Percentiles rank a stretch among this genome's conserved stretches.
These are phyloP conservation scores for Lagorchestes hirsutus DNA, from an alignment of 2,797 vertebrate species.

Conservation along the genomic window DNA sequence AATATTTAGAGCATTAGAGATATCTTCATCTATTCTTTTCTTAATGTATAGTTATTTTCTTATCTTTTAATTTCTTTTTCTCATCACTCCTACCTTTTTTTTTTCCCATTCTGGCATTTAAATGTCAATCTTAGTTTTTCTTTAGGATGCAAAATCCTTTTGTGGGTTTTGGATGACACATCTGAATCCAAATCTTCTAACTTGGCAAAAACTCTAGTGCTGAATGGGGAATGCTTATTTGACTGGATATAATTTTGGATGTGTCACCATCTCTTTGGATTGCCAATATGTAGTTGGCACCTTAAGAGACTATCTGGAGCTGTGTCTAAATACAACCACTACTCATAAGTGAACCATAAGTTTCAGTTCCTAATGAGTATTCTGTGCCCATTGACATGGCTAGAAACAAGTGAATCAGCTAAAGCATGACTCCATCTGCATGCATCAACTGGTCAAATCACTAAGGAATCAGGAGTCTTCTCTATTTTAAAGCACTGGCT, in stretches of 20 bases:
- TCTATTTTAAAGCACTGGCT: not conserved
- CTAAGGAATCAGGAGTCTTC: not conserved
- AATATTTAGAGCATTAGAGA: not conserved
- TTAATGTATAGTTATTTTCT: not conserved
- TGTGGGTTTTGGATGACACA: not conserved
- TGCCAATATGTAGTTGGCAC: conserved; percentile 32
- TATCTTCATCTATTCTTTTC: not conserved
- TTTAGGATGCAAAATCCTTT: conserved; percentile 42
- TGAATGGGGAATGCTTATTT: conserved; percentile 46
- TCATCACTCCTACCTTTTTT: not conserved
- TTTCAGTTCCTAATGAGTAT: not conserved
- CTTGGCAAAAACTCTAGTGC: conserved; percentile 21
- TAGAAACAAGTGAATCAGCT: not conserved
- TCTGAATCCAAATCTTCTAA: conserved; percentile 42
- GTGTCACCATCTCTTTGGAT: conserved; percentile 1
- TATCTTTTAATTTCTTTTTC: not conserved
- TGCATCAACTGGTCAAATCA: conserved; percentile 25
- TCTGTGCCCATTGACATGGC: conserved; percentile 22
- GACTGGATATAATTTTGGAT: conserved; percentile 51
- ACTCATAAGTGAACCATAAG: conserved; percentile 35
- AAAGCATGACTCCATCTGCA: not conserved
- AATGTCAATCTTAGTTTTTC: not conserved
- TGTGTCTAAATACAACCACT: not conserved
- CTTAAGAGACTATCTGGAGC: conserved; percentile 40
- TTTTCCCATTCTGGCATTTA: not conserved